These are phyloP conservation scores for Columba janthina DNA, from an alignment of 2,113 vertebrate species.

Conservation along the genomic window DNA sequence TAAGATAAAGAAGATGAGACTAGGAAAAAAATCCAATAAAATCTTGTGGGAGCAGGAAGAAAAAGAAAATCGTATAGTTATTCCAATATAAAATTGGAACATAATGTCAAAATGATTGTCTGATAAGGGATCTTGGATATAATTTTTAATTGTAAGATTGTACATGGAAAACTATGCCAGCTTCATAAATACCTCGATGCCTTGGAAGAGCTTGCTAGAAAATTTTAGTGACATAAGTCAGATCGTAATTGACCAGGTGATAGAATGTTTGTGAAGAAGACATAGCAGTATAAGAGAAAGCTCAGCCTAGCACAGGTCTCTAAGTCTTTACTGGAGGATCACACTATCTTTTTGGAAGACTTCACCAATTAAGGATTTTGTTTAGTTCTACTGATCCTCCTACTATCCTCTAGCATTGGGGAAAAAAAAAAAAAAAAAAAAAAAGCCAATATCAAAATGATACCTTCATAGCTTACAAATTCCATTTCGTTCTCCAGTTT, in stretches of 20 bases:
- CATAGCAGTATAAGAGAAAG: not conserved
- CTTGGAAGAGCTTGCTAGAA: not conserved
- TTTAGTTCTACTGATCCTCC: not conserved
- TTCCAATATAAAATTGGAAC: not conserved
- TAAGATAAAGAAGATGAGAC: not conserved
- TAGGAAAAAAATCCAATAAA: not conserved
- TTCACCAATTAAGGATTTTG: not conserved
- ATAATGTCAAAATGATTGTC: not conserved
- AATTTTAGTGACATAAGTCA: not conserved
- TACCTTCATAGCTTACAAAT: not conserved
- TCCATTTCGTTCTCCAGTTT: not conserved
- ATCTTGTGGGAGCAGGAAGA: not conserved
- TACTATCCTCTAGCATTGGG: not conserved
- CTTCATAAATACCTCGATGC: not conserved
- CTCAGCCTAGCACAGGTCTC: not conserved
- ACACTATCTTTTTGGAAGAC: not conserved
- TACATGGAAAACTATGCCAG: not conserved
- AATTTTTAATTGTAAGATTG: not conserved
- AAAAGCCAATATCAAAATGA: not conserved
- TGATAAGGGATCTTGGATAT: not conserved
- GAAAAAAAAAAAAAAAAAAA: not conserved
- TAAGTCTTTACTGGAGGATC: not conserved
- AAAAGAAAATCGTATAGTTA: not conserved
- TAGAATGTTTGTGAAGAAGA: not conserved
- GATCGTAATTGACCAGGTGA: not conserved